Percentiles rank a stretch among this genome's conserved stretches.
Evolutionary conservation across 2,888 invertebrate genomes (phyloP).

Genomic region (Nephrotoma guestfalica): DNA sequence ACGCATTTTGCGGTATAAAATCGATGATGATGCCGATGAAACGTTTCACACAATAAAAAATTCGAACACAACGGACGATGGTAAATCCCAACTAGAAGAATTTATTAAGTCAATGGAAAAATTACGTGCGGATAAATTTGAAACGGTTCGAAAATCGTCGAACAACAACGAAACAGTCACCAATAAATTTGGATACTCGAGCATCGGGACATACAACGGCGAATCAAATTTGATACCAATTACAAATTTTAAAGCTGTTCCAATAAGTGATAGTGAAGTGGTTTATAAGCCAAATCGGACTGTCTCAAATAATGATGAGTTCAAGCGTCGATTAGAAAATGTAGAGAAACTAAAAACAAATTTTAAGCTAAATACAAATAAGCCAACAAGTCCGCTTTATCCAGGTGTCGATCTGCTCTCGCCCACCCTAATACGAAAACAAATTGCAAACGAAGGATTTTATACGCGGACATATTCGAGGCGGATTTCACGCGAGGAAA

Average conservation of each 20-base stretch:
- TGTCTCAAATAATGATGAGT: not conserved
- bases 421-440: not conserved
- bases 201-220: conserved; percentile 5
- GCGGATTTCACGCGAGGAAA: not conserved
- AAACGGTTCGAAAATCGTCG: not conserved
- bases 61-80: not conserved
- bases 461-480: not conserved
- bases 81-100: not conserved
- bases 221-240: conserved; percentile 2
- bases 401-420: not conserved
- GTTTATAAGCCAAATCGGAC: not conserved
- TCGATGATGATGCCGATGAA: not conserved
- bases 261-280: not conserved
- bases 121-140: not conserved
- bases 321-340: not conserved
- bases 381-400: not conserved
- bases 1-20: not conserved
- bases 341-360: not conserved
- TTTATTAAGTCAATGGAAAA: conserved; percentile 7
- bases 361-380: not conserved
- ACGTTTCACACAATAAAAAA: not conserved
- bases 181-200: conserved; percentile 5
- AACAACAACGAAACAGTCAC: not conserved
- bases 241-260: not conserved
- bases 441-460: not conserved